Percentiles rank a stretch among this genome's conserved stretches.
phyloP scores from a whole-genome alignment of 2,113 vertebrate genomes.

The human (Homo sapiens) region DNA sequence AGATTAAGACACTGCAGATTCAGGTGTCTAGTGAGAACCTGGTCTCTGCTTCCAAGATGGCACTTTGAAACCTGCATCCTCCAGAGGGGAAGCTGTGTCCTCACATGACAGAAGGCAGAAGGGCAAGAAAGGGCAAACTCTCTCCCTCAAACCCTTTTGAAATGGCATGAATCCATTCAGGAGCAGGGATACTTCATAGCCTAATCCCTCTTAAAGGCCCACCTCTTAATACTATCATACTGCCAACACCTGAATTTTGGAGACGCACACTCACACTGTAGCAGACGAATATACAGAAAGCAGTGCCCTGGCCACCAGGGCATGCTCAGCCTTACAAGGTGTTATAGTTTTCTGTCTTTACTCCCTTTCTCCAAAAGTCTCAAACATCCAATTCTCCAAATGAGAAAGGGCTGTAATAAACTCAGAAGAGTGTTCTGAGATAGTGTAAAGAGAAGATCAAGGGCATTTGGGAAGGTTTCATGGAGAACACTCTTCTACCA shows the following conservation, averaged over 20 bases:
- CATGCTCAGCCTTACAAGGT: too few relatives aligned
- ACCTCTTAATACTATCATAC: not conserved
- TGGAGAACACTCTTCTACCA: not conserved
- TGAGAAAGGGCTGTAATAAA: not conserved
- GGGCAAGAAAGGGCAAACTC: not conserved
- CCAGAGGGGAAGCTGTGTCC: not conserved
- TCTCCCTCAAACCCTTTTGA: not conserved
- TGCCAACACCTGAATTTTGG: not conserved
- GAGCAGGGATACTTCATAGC: not conserved
- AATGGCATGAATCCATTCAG: not conserved
- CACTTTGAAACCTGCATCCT: not conserved
- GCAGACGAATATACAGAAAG: not conserved
- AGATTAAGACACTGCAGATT: not conserved
- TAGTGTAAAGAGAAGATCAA: not conserved
- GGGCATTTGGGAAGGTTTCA: not conserved
- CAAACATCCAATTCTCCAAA: not conserved
- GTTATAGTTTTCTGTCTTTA: not conserved
- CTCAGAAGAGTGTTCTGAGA: not conserved
- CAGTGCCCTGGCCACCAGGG: fast-evolving
- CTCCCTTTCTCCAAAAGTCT: fast-evolving
- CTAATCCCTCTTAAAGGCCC: not conserved
- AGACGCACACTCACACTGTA: not conserved
- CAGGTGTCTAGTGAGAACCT: not conserved
- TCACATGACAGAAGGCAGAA: not conserved
- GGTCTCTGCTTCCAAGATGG: not conserved